Evolutionary conservation across 2,797 vertebrate species (phyloP).

Genomic region (Oreonectes daqikongensis): DNA sequence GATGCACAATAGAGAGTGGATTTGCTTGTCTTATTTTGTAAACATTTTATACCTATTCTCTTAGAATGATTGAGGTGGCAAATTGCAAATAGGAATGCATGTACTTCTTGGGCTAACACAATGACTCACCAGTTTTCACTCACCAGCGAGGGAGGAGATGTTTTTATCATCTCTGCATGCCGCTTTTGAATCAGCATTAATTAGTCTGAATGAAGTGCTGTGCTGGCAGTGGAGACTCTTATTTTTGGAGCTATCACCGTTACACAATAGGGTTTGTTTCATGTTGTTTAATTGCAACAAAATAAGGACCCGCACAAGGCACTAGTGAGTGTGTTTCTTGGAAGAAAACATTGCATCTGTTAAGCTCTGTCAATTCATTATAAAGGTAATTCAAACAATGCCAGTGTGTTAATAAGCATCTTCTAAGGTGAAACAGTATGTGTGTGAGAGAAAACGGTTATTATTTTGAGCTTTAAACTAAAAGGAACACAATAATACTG

Average conservation of each 20-base stretch:
- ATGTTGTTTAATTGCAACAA: conserved; percentile 4
- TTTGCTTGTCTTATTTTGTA: neutral
- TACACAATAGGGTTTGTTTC: neutral
- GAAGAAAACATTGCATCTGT: neutral
- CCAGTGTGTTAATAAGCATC: neutral
- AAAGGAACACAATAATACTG: neutral
- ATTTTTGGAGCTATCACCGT: conserved; percentile 9
- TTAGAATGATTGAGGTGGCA: conserved; percentile 10
- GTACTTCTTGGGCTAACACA: conserved; percentile 34
- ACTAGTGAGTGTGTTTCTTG: neutral
- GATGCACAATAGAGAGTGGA: neutral
- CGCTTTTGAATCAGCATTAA: conserved; percentile 51
- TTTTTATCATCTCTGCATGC: conserved; percentile 34
- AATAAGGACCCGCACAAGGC: neutral
- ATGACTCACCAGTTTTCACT: conserved; percentile 60
- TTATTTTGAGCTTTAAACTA: no score
- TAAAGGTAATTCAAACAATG: no score
- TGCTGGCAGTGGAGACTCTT: conserved; percentile 1
- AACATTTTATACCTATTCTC: neutral
- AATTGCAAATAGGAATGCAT: neutral
- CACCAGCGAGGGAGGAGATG: conserved; percentile 23
- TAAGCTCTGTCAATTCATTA: neutral
- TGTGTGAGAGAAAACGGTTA: no score
- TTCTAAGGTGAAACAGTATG: neutral
- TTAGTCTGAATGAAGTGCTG: conserved; percentile 33